Base-by-base conservation (phyloP, 1,140 invertebrate genomes). In the Plectus sambesii region DNA sequence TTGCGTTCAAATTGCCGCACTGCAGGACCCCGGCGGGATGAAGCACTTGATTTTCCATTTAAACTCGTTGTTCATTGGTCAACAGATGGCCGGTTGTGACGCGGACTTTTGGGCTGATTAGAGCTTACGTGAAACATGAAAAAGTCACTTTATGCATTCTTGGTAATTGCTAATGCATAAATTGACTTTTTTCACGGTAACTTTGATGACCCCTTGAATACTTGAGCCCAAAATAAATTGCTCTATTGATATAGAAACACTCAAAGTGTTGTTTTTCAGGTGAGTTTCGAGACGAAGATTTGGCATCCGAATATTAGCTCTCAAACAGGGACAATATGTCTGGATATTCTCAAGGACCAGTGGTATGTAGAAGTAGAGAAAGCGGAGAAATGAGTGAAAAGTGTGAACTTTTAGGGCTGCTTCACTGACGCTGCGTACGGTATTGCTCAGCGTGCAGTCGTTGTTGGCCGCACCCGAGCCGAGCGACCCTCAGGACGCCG, bases 241-340 rank as follows among this genome's bases (percentile, higher is more conserved):
- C 15, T 22, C 17, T 8, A 49, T 48, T 5, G 6, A 45, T 43
- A 5, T 23, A 9, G 4, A 43, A n/a, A 41, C 9, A 20, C 22
- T 6, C n/a, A n/a, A 51, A 47, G 17, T 23, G 0, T 27, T 8
- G 15, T 24, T n/a, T 42, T 62, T 42, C 33, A 76, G 74, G 74
- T 78, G 22, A 71, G 69, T 57, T 98, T 98, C 77, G 79, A 88
- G 54, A 98, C 93, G 49, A 89, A 86, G 76, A 93, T 99, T 69
- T 98, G 93, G 94, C 93, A 99, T 76, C 94, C 93, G 40, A 99
- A 99, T 75, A 93, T 99, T 61, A 96, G 88, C 44, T 96, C 89
- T 19, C 90, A 93, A 3, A 99, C 93, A 24, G 93, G 94, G 47
- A 89, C 88, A 30, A 97, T 99, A 68, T 99, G 94, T 74, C 76